Evolutionary conservation across 2,113 vertebrate species (phyloP), one percentile per base, ranked within the genome.

Genomic region (Rhinopithecus roxellana): DNA sequence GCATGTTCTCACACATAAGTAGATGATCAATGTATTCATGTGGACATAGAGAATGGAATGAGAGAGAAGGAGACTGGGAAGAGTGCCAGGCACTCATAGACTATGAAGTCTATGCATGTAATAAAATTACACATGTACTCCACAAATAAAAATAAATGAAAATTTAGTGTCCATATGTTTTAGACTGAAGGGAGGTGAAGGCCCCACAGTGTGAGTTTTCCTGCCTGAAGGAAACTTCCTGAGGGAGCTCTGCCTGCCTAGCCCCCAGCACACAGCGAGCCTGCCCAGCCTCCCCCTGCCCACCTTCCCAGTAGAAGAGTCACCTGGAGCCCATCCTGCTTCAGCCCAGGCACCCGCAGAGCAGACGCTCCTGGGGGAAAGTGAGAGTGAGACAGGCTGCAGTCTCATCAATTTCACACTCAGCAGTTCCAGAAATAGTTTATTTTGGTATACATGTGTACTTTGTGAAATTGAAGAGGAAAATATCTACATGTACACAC

Each of bases 251-350:
- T 20, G 16, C 30, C 8, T 35, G 38, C 27, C n/a, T 89, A 45
- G 12, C 1, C 2, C 38, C 52, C 55, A 17, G 23, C 10, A 55
- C n/a, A 48, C 43, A 50, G 8, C 1, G 10, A 82, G 17, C 14
- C 32, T 25, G 40, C 2, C 67, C 38, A 10, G 7, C 3, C 32
- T 30, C 2, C 4, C 2, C 1, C 27, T 5, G 13, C 25, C 45
- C 3, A 12, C n/a, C 32, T 80, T 22, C 27, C 7, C 20, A 40
- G 16, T 35, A 59, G 38, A 57, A 67, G 5, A 88, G 32, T 55
- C 52, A 20, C 52, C 18, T 17, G 14, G 59, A 61, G 59, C 23
- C 59, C 22, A 25, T 10, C 25, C 8, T 48, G 3, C 32, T 35
- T 3, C 22, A 70, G 40, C 1, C 10, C 40, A 79, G 35, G 14